phyloP scores from a whole-genome alignment of 2,888 invertebrate species.

The Yponomeuta malinellus region DNA sequence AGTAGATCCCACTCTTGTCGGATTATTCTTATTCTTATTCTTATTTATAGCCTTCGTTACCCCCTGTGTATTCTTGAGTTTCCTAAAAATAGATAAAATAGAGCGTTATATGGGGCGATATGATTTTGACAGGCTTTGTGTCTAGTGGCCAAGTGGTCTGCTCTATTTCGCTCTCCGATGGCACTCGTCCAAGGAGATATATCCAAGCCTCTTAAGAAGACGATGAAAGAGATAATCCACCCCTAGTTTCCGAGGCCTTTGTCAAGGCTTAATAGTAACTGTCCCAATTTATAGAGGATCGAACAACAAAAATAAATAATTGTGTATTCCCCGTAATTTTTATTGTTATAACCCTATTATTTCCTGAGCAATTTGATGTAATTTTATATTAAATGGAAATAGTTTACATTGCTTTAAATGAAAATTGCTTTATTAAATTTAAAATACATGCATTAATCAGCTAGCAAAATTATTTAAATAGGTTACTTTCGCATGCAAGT shows the following conservation, averaged over 20 bases:
- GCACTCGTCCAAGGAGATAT: slow-evolving; percentile 1
- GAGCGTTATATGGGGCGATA: background rate
- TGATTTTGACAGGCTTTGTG: slow-evolving; percentile 5
- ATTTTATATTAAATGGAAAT: too few species aligned
- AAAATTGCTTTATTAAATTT: too few species aligned
- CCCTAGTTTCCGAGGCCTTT: background rate
- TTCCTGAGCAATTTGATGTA: too few species aligned
- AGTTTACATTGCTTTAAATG: too few species aligned
- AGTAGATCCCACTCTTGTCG: too few species aligned
- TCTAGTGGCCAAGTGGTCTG: background rate
- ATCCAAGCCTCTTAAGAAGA: background rate
- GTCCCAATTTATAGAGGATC: background rate
- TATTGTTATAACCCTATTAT: too few species aligned
- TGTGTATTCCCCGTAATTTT: too few species aligned
- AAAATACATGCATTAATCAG: too few species aligned
- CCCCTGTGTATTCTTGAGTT: too few species aligned
- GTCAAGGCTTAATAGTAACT: background rate
- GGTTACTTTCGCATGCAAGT: too few species aligned
- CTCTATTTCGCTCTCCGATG: slow-evolving; percentile 3
- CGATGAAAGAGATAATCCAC: slow-evolving; percentile 3
- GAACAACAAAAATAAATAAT: background rate
- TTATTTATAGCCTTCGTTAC: background rate
- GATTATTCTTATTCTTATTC: too few species aligned
- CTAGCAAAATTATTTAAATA: too few species aligned
- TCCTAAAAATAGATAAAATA: background rate